Percentiles rank a stretch among this genome's conserved stretches.
Conservation (phyloP, 2,797 vertebrate species). For the Gallirallus australis region DNA sequence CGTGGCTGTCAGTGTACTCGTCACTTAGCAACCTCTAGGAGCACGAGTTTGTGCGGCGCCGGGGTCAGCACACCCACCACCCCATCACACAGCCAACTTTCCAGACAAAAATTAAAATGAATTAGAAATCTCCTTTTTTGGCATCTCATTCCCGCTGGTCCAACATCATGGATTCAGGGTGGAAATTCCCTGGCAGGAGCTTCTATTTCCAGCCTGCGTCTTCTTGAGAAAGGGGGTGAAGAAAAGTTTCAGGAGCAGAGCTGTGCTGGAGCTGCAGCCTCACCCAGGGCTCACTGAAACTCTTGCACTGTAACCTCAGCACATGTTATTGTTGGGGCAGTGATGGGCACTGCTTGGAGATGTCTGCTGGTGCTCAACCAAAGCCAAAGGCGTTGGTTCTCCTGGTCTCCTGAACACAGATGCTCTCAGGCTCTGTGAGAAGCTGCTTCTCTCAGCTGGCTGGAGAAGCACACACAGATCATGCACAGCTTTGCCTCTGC, state of each 20-base stretch:
- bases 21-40: background rate
- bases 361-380: background rate
- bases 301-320: background rate
- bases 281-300: background rate
- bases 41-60: background rate
- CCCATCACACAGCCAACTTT: constrained; percentile 6
- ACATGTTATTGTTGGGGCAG: rapidly evolving
- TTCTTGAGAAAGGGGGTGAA: background rate
- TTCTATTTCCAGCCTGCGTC: background rate
- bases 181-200: constrained; percentile 57
- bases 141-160: background rate
- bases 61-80: constrained; percentile 49
- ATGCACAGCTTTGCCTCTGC: background rate
- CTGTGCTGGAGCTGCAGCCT: background rate
- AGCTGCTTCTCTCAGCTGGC: background rate
- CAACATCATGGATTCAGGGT: background rate
- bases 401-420: rapidly evolving
- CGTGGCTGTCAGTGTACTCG: background rate
- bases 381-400: background rate
- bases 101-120: background rate
- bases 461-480: background rate
- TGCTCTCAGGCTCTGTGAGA: background rate
- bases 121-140: background rate
- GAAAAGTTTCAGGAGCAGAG: background rate
- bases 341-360: rapidly evolving